These are phyloP conservation scores for Glandiceps talaboti DNA, from an alignment of 53 echinoderm and acorn worm genomes.

Conservation along the genomic window DNA sequence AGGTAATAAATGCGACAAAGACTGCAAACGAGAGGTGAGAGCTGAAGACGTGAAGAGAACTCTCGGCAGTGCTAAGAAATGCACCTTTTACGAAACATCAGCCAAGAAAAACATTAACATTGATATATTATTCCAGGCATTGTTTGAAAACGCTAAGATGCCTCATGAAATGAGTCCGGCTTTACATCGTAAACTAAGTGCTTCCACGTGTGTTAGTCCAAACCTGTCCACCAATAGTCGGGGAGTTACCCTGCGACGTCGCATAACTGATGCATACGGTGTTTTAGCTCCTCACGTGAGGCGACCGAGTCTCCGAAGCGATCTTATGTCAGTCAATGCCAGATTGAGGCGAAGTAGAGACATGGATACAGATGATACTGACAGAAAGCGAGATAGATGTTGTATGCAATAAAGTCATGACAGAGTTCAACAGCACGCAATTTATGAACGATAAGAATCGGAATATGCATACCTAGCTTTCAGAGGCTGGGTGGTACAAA, in stretches of 20 bases:
- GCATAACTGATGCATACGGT: conserved; percentile 88
- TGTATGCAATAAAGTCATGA: background rate
- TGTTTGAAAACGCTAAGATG: conserved; percentile 82
- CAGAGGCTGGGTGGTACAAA: too few species aligned
- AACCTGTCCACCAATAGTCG: conserved; percentile 35
- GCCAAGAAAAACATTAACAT: conserved; percentile 83
- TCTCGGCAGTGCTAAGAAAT: conserved; percentile 48
- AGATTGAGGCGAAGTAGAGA: conserved; percentile 47
- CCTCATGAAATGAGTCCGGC: conserved; percentile 89
- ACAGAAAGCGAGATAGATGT: conserved; percentile 47
- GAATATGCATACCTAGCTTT: too few species aligned
- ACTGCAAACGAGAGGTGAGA: conserved; percentile 46
- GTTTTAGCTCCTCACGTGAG: conserved; percentile 70
- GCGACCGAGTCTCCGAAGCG: conserved; percentile 83
- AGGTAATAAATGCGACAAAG: conserved; percentile 76
- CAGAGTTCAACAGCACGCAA: background rate
- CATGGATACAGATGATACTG: conserved; percentile 44
- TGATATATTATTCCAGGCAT: conserved; percentile 56
- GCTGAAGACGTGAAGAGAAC: conserved; percentile 62
- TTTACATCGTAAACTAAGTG: conserved; percentile 53
- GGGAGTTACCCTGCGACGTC: conserved; percentile 52
- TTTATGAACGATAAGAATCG: too few species aligned
- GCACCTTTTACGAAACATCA: conserved; percentile 73
- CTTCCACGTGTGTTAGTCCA: background rate
- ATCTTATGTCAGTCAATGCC: conserved; percentile 70